Base-by-base conservation (phyloP, 2,888 invertebrate species). In the Baccha elongata region DNA sequence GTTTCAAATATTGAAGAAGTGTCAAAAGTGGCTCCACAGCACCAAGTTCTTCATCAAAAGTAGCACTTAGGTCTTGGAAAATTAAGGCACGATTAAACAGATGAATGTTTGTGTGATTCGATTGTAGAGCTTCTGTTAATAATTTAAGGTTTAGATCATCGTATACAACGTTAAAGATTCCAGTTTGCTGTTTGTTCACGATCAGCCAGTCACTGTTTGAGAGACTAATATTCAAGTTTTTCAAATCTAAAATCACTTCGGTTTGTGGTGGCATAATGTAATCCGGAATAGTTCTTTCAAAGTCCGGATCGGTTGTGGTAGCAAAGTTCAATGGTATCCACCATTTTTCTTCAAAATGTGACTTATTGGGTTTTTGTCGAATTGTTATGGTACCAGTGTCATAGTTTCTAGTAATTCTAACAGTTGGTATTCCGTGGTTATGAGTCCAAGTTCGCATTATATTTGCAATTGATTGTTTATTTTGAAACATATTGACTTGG, bases 41-140 rank as follows among this genome's bases (percentile, higher is more conserved):
- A 75, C 94, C 88, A 40, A 92, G 89, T 23, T 93, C 93, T 71
- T 93, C 93, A 84, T 94, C 94, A 46, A 95, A 88, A 69, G 93
- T 92, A 91, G 52, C 86, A 26, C 78, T 85, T 0, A 94, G 93
- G 88, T 98, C 98, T 85, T 97, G 96, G 7, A 98, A 92, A 55
- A 98, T 91, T 87, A 97, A 96, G 0, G 96, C 97, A 64, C 97
- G 91, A 88, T 97, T 97, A 53, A 94, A 93, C 0, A 93, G 92
- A 85, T 95, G 93, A 62, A 97, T 95, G 29, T 92, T 92, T 86
- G 91, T 90, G 86, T 93, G 95, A 46, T 92, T 92, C 3, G 92
- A 91, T 4, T 93, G 93, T 94, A 91, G 62, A 93, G 88, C 93
- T 26, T 92, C 91, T 11, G 93, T 93, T 3, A 97, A 92, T 0